Evolutionary conservation across 1,140 invertebrate genomes (phyloP).

Genomic region (Pentalonia nigronervosa): DNA sequence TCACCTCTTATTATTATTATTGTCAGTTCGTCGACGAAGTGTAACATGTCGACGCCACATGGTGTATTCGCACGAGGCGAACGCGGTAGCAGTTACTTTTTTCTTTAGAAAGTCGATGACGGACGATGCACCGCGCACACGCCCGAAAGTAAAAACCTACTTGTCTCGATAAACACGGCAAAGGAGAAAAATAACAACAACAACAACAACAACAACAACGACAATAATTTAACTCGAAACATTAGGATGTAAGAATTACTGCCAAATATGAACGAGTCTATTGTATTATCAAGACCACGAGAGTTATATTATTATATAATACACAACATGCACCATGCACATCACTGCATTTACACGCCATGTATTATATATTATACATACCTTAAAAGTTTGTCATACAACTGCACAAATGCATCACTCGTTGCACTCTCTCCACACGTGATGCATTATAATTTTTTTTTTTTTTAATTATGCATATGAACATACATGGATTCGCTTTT

Average conservation of each 20-base stretch:
- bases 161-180: neutral
- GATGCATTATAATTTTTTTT: neutral
- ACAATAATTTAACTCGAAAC: neutral
- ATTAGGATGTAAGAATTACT: neutral
- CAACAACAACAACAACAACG: neutral
- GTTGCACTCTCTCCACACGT: neutral
- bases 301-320: neutral
- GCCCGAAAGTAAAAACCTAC: neutral
- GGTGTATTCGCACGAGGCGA: neutral
- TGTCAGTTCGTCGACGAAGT: neutral
- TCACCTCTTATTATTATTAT: neutral
- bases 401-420: neutral
- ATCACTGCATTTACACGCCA: neutral
- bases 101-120: slow-evolving; percentile 16
- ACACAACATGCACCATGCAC: neutral
- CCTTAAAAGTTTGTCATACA: neutral
- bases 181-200: neutral
- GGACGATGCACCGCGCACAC: neutral
- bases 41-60: neutral
- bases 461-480: too few relatives aligned
- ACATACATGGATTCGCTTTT: neutral
- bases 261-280: neutral
- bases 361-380: neutral
- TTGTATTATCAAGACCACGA: neutral
- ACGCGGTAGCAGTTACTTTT: neutral